Evolutionary conservation across 2,113 vertebrate species (phyloP).

Genomic region (Rhynchopsitta pachyrhyncha): DNA sequence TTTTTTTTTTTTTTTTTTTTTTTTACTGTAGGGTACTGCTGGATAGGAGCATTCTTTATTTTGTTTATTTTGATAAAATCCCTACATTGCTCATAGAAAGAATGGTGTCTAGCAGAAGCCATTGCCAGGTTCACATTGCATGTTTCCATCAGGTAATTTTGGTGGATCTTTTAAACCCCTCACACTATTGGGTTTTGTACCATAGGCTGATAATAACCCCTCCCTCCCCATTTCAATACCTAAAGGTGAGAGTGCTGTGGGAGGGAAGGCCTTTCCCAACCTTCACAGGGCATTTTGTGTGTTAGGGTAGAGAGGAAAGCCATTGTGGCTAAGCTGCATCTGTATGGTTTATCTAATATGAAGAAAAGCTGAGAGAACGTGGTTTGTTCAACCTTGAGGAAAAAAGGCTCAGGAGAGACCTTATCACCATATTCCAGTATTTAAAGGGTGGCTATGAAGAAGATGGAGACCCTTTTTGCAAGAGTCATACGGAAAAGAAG

Average conservation of each 20-base stretch:
- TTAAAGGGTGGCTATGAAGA: background rate
- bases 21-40: background rate
- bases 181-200: background rate
- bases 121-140: background rate
- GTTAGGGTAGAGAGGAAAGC: background rate
- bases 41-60: background rate
- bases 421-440: background rate
- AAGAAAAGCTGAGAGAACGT: background rate
- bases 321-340: background rate
- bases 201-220: background rate
- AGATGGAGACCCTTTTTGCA: background rate
- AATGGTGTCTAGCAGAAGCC: background rate
- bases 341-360: background rate
- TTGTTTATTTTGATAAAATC: slow-evolving; percentile 26
- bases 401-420: background rate
- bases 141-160: slow-evolving; percentile 20
- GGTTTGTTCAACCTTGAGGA: background rate
- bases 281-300: background rate
- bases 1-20: background rate
- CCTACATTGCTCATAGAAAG: background rate
- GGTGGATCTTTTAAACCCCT: background rate
- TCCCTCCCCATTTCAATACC: background rate
- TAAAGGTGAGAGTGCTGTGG: too few relatives aligned
- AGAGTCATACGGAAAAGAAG: background rate
- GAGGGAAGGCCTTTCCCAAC: background rate